Evolutionary conservation across 64 coral and sea anemone genomes (phyloP).

Genomic region (Pachyseris speciosa): DNA sequence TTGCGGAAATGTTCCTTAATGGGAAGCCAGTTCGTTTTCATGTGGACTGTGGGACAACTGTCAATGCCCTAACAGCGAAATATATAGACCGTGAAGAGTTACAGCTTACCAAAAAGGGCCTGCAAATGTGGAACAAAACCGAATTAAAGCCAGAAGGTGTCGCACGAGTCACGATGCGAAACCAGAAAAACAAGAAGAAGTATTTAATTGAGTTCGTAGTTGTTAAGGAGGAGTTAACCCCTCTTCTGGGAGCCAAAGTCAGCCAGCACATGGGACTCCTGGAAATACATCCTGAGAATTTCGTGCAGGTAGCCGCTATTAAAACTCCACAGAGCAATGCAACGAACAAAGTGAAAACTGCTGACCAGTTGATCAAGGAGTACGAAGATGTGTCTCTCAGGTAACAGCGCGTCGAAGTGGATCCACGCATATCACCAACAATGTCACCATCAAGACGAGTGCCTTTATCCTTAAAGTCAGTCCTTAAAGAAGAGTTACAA

Average conservation of each 20-base stretch:
- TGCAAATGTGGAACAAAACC: slow-evolving; percentile 63
- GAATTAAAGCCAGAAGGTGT: slow-evolving; percentile 45
- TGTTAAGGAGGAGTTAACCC: slow-evolving; percentile 30
- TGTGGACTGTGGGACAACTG: slow-evolving; percentile 42
- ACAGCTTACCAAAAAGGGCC: neutral
- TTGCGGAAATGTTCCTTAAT: too few species aligned
- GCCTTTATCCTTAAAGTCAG: slow-evolving; percentile 59
- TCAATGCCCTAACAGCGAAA: slow-evolving; percentile 18
- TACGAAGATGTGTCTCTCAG: slow-evolving; percentile 44
- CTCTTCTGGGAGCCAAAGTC: slow-evolving; percentile 37
- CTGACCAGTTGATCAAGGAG: too few species aligned
- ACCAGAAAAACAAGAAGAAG: slow-evolving; percentile 50
- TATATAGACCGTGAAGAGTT: too few species aligned
- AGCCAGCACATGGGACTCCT: slow-evolving; percentile 50
- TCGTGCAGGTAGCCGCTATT: too few species aligned
- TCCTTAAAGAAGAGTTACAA: slow-evolving; percentile 61
- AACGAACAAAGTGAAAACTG: too few species aligned
- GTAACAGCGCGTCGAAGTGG: slow-evolving; percentile 4
- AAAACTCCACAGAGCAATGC: too few species aligned
- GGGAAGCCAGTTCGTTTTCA: too few species aligned
- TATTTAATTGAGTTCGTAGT: slow-evolving; percentile 45
- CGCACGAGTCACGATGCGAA: neutral
- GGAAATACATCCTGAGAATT: too few species aligned
- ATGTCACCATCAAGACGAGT: slow-evolving; percentile 24
- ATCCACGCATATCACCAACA: slow-evolving; percentile 2